phyloP scores from a whole-genome alignment of 2,888 invertebrate species.

The Dione vanillae region DNA sequence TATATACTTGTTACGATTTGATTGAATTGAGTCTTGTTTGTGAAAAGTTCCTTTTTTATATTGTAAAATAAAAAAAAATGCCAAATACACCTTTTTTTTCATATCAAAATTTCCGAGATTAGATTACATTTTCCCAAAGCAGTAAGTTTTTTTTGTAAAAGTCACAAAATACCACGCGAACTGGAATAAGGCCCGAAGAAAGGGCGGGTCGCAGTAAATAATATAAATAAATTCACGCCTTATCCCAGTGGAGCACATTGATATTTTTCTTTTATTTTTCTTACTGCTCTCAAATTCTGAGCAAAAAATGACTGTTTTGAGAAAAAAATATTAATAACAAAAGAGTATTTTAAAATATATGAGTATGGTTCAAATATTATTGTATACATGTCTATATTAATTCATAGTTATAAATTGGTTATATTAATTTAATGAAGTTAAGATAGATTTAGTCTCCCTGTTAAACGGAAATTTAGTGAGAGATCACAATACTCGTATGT shows the following conservation, averaged over 20 bases:
- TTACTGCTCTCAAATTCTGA: not conserved
- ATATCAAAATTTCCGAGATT: constrained; percentile 2
- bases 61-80: no score
- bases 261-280: constrained; percentile 15
- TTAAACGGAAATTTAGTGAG: no score
- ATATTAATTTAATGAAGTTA: no score
- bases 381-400: no score
- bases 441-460: no score
- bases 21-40: no score
- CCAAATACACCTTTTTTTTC: not conserved
- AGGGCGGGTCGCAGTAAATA: constrained; percentile 19
- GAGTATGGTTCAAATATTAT: no score
- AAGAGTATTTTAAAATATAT: no score
- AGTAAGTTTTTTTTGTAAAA: not conserved
- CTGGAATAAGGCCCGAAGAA: constrained; percentile 8
- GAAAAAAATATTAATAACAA: no score
- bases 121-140: constrained; percentile 1
- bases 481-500: no score
- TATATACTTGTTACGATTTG: no score
- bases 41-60: not conserved
- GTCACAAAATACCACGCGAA: constrained; percentile 7
- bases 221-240: constrained; percentile 21
- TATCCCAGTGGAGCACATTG: constrained; percentile 10
- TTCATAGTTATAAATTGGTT: no score
- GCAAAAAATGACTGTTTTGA: not conserved